phyloP scores from a whole-genome alignment of 2,113 vertebrate genomes.

The Apteryx mantelli region DNA sequence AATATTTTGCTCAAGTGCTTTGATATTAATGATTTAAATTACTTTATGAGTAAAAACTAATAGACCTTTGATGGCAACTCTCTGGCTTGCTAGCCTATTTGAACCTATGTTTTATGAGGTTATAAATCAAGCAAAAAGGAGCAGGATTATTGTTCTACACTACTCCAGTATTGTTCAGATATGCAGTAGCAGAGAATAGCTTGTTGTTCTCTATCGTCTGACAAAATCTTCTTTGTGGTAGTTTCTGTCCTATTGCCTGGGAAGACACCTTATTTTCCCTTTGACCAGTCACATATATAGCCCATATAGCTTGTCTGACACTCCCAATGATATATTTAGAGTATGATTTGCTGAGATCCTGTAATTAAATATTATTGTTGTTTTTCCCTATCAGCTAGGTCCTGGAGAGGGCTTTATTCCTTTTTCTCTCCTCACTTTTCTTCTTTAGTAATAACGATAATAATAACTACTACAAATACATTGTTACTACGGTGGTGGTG shows the following conservation, averaged over 20 bases:
- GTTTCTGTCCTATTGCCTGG: neutral
- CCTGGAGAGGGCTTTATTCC: neutral
- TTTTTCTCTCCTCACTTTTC: neutral
- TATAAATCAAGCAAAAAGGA: neutral
- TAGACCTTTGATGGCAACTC: neutral
- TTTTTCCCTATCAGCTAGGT: neutral
- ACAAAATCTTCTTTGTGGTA: neutral
- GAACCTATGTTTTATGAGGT: neutral
- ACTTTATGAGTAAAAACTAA: neutral
- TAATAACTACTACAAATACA: neutral
- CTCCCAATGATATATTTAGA: neutral
- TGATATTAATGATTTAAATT: neutral
- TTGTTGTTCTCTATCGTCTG: neutral
- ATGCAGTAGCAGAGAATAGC: neutral
- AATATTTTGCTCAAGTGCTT: neutral
- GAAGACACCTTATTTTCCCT: neutral
- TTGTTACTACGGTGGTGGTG: neutral
- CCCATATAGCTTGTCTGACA: neutral
- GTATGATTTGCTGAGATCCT: neutral
- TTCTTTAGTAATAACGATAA: neutral
- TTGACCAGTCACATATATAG: neutral
- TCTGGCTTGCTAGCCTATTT: neutral
- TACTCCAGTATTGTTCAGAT: accelerated
- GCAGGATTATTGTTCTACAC: neutral
- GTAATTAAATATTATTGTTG: neutral